Conservation (phyloP, 2,113 vertebrate genomes). For the Ailurus styani region DNA sequence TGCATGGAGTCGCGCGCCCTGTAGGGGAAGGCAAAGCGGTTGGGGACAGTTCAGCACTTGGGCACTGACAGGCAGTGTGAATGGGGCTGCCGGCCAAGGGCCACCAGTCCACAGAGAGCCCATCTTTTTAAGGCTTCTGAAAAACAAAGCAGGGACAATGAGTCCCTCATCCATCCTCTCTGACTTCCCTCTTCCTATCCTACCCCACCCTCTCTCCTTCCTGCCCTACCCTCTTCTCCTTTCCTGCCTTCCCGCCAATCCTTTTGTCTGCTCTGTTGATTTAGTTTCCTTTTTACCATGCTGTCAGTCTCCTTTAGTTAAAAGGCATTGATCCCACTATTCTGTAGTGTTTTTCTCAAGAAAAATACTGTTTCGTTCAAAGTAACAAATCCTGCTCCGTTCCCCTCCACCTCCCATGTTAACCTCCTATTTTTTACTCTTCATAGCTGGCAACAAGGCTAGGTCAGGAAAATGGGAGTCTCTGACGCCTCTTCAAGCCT, state of each 20-base stretch:
- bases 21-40: neutral
- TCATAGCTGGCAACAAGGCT: no score
- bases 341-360: neutral
- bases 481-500: neutral
- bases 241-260: neutral
- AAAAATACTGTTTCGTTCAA: neutral
- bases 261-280: neutral
- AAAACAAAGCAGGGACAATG: neutral
- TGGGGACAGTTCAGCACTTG: no score
- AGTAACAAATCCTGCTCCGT: neutral
- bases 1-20: fast-evolving
- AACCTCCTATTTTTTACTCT: neutral
- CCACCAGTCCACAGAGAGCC: neutral
- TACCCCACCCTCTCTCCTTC: neutral
- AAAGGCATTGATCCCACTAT: neutral
- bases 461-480: neutral
- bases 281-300: neutral
- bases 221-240: neutral
- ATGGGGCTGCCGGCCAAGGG: neutral
- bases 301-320: neutral
- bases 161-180: neutral
- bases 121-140: neutral
- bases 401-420: fast-evolving
- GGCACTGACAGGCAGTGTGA: neutral
- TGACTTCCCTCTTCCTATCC: neutral